Base-by-base conservation (phyloP, 2,797 vertebrate genomes). In the Acanthiza pusilla region DNA sequence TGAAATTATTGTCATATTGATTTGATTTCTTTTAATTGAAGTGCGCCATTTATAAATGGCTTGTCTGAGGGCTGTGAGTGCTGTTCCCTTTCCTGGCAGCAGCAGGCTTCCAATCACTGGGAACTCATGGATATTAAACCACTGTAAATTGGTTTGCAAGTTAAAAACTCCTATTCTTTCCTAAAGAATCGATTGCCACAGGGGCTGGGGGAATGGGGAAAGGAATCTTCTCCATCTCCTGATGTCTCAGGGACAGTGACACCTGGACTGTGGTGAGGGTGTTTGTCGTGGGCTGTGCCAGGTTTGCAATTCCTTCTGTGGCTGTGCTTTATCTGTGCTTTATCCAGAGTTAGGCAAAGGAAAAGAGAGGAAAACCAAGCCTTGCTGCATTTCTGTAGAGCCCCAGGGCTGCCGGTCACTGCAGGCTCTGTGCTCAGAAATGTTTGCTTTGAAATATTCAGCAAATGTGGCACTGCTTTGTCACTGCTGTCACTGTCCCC, bases 11-110 rank as follows among this genome's bases (percentile, higher is more conserved):
- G 79, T 68, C 43, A 26, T 40, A 48, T 51, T 55, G 73, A 66
- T 93, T 91, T 32, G 66, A 27, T 85, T 87, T 71, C 61, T 84
- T 79, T 72, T 90, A 91, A 91, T 81, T 74, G 79, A 50, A 80
- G 63, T 21, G 34, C 81, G 77, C 72, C 58, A 38, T 91, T 91
- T 84, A 34, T 66, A 38, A 86, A 60, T 14, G 81, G 30, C 74
- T 80, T 15, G 21, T 77, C 68, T 30, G 70, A 67, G 55, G 32
- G 23, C 70, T 66, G 87, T 32, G 51, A 14, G 60, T 72, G 50
- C 89, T 70, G 66, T 22, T 89, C 66, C 60, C 67, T 75, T 53
- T 60, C 78, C 84, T 43, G 63, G 66, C 80, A 94, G 90, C 89
- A 85, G 85, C 83, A 81, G 83, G 65, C 20, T 75, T 61, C 85